phyloP scores from a whole-genome alignment of 30 jellyfish, hydroid and myxozoan species.

The Chrysaora quinquecirrha region DNA sequence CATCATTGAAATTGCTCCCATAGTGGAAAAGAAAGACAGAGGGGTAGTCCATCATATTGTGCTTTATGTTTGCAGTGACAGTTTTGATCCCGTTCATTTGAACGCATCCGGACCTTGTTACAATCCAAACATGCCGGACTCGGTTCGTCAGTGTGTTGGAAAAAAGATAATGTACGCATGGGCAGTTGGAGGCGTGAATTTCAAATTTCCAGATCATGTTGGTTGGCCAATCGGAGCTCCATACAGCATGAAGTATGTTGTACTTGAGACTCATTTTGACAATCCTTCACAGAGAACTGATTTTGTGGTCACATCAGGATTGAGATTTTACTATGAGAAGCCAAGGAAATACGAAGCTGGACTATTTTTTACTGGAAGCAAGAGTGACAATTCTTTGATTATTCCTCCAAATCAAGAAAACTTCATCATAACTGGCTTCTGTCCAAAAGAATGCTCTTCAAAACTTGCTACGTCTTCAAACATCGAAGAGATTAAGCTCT shows the following conservation, averaged over 20 bases:
- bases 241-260: slow-evolving; percentile 32
- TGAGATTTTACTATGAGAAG: too few species aligned
- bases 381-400: neutral
- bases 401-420: neutral
- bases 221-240: too few species aligned
- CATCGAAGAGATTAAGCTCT: slow-evolving; percentile 41
- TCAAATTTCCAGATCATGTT: too few species aligned
- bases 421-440: neutral
- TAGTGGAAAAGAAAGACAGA: too few species aligned
- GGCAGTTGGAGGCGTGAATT: too few species aligned
- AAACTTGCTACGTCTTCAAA: neutral
- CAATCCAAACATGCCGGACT: slow-evolving; percentile 62
- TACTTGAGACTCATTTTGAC: slow-evolving; percentile 58
- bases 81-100: slow-evolving; percentile 54
- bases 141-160: slow-evolving; percentile 41
- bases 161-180: slow-evolving; percentile 42
- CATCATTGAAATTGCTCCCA: too few species aligned
- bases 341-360: slow-evolving; percentile 20
- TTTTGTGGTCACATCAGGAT: slow-evolving; percentile 6
- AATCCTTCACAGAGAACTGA: too few species aligned
- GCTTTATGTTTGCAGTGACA: slow-evolving; percentile 31
- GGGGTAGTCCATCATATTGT: too few species aligned
- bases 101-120: slow-evolving; percentile 35
- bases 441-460: neutral
- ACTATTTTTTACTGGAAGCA: neutral